Base-by-base conservation (phyloP, 2,113 vertebrate species). In the Phylloscopus trochiloides region DNA sequence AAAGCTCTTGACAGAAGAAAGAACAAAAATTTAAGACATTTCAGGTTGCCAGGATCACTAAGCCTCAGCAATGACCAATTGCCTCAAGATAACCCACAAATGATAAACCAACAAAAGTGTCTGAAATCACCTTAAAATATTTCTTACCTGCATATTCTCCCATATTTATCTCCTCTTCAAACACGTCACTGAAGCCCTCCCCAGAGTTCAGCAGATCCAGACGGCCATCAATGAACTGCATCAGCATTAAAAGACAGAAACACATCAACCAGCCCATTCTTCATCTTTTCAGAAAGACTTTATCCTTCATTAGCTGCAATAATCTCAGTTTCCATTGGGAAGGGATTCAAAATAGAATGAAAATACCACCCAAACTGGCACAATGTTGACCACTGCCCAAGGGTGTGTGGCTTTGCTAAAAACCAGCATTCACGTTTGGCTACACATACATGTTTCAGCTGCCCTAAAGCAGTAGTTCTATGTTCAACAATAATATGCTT, bases 101-200 rank as follows among this genome's bases (percentile, higher is more conserved):
- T 2, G 47, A 24, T 12, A 59, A 62, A 5, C 12, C 55, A 66
- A 34, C 13, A 50, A 28, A n/a, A 63, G 45, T 4, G 28, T 17
- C 48, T 59, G n/a, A 87, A 89, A 58, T 20, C 1, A 48, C 51
- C 31, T 38, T 38, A 5, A 54, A 92, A 16, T 28, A 61, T 52
- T 57, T 80, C 97, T 98, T 94, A 99, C 99, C 99, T 82, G 99
- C 99, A 86, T 99, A 99, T 96, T 99, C 99, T 14, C 99, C 98
- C 98, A 98, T 98, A 97, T 98, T 99, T 96, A 99, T 99, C 96
- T 99, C 99, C 47, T 99, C 99, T 96, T 99, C 99, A 97, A 99
- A 99, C 70, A 99, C 97, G 63, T 99, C 99, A 77, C 98, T 99
- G 98, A 99, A 99, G 79, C 99, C 99, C 91, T 99, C 98, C 6